Percentiles rank a stretch among this genome's conserved stretches.
These are phyloP conservation scores for Ochotona curzoniae DNA, from an alignment of 2,113 vertebrate genomes.

Conservation along the genomic window DNA sequence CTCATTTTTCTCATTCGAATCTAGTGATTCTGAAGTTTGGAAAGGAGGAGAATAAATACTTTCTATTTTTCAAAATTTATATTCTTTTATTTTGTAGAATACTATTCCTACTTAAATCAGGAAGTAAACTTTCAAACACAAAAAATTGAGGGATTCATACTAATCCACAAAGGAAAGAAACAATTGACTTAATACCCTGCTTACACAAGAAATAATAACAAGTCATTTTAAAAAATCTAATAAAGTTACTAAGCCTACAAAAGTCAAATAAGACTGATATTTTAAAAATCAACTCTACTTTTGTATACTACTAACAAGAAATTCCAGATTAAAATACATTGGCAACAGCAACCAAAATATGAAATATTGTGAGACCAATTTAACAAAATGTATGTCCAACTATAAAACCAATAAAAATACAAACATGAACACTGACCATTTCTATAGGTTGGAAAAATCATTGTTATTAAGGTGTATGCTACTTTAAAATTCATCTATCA, in stretches of 20 bases:
- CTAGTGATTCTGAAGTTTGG: neutral
- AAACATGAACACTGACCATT: neutral
- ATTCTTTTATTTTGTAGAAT: neutral
- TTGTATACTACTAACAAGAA: neutral
- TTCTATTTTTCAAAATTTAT: neutral
- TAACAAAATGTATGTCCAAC: neutral
- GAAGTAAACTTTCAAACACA: neutral
- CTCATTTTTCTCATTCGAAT: too few species aligned
- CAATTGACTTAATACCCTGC: neutral
- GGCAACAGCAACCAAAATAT: neutral
- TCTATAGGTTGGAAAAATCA: neutral
- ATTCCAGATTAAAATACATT: neutral
- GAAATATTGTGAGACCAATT: neutral
- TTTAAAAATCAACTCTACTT: neutral
- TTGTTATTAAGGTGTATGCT: neutral
- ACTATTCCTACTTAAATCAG: neutral
- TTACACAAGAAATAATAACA: neutral
- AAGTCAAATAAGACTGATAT: neutral
- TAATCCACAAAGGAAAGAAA: neutral
- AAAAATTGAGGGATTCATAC: neutral
- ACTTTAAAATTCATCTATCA: neutral
- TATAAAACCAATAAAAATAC: slow-evolving; percentile 13
- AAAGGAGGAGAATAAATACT: neutral
- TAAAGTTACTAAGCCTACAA: neutral
- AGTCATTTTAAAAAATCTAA: neutral